phyloP scores from a whole-genome alignment of 2,113 vertebrate genomes.

The Phoxinus phoxinus region DNA sequence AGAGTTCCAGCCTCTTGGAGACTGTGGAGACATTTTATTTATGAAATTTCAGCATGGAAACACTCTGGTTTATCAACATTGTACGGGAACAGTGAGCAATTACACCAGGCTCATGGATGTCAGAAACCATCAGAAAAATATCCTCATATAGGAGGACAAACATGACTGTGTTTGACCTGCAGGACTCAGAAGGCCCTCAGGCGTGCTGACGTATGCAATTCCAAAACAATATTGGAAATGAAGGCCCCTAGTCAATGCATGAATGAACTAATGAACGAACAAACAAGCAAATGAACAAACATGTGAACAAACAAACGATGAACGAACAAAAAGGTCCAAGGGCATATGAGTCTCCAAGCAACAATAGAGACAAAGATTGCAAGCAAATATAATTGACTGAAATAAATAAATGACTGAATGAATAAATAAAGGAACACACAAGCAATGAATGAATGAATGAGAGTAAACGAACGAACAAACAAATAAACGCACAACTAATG shows the following conservation, averaged over 20 bases:
- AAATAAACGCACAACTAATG: no score
- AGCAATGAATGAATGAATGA: background rate
- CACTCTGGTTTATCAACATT: constrained; percentile 55
- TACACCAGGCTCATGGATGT: constrained; percentile 42
- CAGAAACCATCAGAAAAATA: constrained; percentile 44
- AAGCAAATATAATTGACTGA: background rate
- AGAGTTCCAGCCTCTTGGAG: constrained; percentile 40
- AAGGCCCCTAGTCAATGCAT: background rate
- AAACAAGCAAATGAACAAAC: background rate
- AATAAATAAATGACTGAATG: background rate
- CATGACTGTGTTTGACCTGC: constrained; percentile 41
- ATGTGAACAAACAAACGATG: background rate
- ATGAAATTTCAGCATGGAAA: constrained; percentile 58
- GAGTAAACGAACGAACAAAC: no score
- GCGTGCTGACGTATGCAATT: background rate
- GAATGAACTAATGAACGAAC: background rate
- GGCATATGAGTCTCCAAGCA: background rate
- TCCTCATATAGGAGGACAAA: constrained; percentile 41
- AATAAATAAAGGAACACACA: background rate
- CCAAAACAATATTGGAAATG: background rate
- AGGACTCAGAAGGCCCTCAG: constrained; percentile 22
- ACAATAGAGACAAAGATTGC: background rate
- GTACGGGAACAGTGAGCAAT: constrained; percentile 47
- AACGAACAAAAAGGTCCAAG: background rate
- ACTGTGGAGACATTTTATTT: constrained; percentile 50